Conservation (phyloP, 2,113 vertebrate species). For the Pseudonaja textilis region DNA sequence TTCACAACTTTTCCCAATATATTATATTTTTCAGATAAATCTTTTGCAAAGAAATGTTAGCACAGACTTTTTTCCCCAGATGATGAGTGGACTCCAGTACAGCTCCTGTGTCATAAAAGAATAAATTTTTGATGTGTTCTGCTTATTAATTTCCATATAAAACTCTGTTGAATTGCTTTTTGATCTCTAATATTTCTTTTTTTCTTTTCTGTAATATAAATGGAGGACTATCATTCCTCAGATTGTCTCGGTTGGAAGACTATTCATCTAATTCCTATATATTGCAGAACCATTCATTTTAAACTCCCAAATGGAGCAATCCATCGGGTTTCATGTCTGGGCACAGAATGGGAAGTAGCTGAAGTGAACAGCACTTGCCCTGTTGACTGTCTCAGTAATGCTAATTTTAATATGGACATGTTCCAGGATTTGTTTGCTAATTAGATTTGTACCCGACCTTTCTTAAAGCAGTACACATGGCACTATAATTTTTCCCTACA, state of each 20-base stretch:
- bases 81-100: neutral
- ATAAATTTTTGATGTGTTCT: neutral
- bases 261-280: neutral
- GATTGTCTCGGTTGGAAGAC: neutral
- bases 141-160: neutral
- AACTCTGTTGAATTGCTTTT: neutral
- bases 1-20: neutral
- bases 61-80: neutral
- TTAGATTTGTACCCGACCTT: neutral
- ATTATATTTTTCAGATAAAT: neutral
- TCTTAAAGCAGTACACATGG: neutral
- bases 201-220: neutral
- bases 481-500: neutral
- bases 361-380: neutral
- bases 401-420: neutral
- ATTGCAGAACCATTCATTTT: neutral
- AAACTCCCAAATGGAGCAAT: neutral
- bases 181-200: neutral
- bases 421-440: neutral
- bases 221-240: neutral
- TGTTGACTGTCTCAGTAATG: neutral
- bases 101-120: neutral
- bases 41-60: neutral
- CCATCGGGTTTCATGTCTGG: too few relatives aligned
- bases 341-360: too few relatives aligned